These are phyloP conservation scores for Leuctra nigra DNA, from an alignment of 2,888 invertebrate species.

Conservation along the genomic window DNA sequence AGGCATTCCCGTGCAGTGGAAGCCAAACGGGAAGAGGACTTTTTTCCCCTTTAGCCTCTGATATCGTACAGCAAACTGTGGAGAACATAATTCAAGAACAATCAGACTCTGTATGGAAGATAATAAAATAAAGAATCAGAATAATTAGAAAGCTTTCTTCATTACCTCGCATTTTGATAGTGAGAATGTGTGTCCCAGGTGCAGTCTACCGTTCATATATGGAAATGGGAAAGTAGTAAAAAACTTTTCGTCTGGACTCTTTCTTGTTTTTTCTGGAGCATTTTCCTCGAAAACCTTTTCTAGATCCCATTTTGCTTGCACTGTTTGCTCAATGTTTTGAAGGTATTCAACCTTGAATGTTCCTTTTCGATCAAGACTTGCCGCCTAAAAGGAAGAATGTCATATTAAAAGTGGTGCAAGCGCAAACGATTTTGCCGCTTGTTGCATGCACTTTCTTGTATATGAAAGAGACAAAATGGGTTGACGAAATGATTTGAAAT, in stretches of 20 bases:
- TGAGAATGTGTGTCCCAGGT: constrained; percentile 96
- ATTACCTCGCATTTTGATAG: constrained; percentile 91
- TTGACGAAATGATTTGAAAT: too few species aligned
- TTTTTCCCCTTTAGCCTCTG: constrained; percentile 86
- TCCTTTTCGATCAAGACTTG: constrained; percentile 65
- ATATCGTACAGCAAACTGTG: constrained; percentile 83
- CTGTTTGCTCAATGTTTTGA: constrained; percentile 77
- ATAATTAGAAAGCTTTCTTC: background rate
- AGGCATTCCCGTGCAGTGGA: constrained; percentile 99
- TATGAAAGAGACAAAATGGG: too few species aligned
- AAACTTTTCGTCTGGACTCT: constrained; percentile 68
- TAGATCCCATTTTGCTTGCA: constrained; percentile 81
- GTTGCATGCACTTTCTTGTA: too few species aligned
- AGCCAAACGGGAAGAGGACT: constrained; percentile 93
- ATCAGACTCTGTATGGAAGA: too few species aligned
- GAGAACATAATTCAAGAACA: too few species aligned
- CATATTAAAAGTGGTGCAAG: too few species aligned
- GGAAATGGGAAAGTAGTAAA: constrained; percentile 95
- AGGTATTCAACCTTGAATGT: constrained; percentile 95
- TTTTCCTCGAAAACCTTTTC: constrained; percentile 77
- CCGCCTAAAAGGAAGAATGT: constrained; percentile 14
- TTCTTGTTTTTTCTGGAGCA: constrained; percentile 57
- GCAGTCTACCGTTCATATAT: constrained; percentile 98
- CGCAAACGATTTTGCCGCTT: too few species aligned
- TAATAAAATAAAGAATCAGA: background rate